Conservation (phyloP, 1,140 invertebrate genomes). For the Gonatopus flavifemur region DNA sequence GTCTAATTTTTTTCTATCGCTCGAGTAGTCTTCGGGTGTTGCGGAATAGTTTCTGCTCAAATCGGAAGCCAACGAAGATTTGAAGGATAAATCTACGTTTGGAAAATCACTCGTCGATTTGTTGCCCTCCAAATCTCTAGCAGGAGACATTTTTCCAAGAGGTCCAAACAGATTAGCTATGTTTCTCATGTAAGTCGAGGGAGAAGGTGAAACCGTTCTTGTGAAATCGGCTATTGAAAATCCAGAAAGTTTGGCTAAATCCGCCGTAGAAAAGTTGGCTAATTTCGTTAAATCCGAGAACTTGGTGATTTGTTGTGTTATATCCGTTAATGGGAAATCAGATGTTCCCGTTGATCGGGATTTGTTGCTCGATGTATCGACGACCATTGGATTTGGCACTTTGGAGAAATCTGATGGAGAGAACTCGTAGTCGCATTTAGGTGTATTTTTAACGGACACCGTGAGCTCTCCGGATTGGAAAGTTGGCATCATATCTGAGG, state of each 20-base stretch:
- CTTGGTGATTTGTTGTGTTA: slow-evolving; percentile 46
- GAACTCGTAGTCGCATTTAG: slow-evolving; percentile 49
- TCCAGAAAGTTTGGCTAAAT: slow-evolving; percentile 48
- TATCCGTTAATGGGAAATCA: slow-evolving; percentile 47
- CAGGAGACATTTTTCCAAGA: slow-evolving; percentile 36
- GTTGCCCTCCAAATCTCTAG: slow-evolving; percentile 28
- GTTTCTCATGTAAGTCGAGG: slow-evolving; percentile 50
- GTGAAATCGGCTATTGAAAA: slow-evolving; percentile 52
- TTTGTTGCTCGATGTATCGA: slow-evolving; percentile 25
- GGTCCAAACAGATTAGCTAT: slow-evolving; percentile 54
- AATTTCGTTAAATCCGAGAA: slow-evolving; percentile 46
- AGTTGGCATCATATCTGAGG: slow-evolving; percentile 44
- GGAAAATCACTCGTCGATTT: slow-evolving; percentile 41
- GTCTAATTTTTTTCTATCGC: slow-evolving; percentile 42
- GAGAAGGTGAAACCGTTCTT: slow-evolving; percentile 45
- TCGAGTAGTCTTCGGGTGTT: slow-evolving; percentile 36
- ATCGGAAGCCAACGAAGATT: slow-evolving; percentile 29
- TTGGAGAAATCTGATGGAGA: slow-evolving; percentile 46
- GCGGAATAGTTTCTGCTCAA: slow-evolving; percentile 24
- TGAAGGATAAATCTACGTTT: slow-evolving; percentile 36
- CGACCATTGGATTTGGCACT: slow-evolving; percentile 22
- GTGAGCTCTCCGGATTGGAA: slow-evolving; percentile 53
- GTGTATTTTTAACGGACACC: slow-evolving; percentile 49
- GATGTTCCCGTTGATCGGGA: slow-evolving; percentile 29
- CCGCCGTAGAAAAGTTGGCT: slow-evolving; percentile 42